Base-by-base conservation (phyloP, 1,140 invertebrate species). In the Psilanteris sp. region DNA sequence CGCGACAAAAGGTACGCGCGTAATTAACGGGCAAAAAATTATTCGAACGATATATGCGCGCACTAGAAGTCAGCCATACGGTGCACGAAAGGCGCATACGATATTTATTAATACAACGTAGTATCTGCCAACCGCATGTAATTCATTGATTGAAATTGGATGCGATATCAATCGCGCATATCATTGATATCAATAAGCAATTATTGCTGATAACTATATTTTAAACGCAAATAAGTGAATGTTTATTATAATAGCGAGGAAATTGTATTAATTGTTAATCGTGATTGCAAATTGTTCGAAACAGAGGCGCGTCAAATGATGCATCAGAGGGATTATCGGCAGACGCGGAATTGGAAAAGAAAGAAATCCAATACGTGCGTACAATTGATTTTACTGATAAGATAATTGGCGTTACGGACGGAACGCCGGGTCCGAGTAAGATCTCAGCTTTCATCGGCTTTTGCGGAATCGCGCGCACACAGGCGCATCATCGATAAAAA, bases 181-280 rank as follows among this genome's bases (percentile, higher is more conserved):
- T 59, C 41, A 27, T 27, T 52, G 54, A 50, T 37, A 55, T 54
- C 50, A 67, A 67, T 67, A 27, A 50, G 10, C 43, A 50, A 34
- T 70, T 41, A 52, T 43, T 50, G 6, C 27, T 10, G 52, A 59
- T 70, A 70, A 59, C 27, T 44, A 50, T 34, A 37, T 67, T 55
- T 55, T 46, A 67, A 44, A 9, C 32, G 29, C 14, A 68, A 68
- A 50, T 52, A 67, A 67, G 41, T 48, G 41, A 46, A 44, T 55
- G 62, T 54, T 66, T 66, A 55, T 67, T 67, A 54, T 67, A 67
- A 67, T 48, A 26, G 50, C 50, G 14, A 37, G 50, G 9, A 48
- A 55, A 36, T 46, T 27, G 39, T 34, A 44, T 54, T 36, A 67
- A 67, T 57, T 11, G 62, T 55, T 57, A 46, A 67, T 57, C 50